Base-by-base conservation (phyloP, 2,113 vertebrate genomes). In the Phyllostomus hastatus region DNA sequence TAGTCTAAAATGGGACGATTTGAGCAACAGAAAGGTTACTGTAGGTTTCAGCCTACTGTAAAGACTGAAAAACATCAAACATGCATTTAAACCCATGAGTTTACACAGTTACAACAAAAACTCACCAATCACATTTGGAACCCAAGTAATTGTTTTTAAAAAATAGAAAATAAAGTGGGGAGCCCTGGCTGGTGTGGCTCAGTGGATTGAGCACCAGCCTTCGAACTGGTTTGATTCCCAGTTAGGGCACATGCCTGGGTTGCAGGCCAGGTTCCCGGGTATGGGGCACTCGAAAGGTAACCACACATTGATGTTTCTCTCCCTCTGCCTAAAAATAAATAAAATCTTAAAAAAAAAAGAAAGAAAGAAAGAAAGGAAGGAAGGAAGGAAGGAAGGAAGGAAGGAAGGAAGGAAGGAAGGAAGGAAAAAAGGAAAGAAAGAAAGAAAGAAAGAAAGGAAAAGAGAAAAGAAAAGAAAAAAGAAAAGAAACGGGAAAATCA, bases 101-200 rank as follows among this genome's bases (percentile, higher is more conserved):
- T 83, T 31, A 46, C 26, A 73, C 8, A 28, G 75, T 87, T 94
- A 90, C 24, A 86, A 73, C n/a, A 57, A 78, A 93, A 87, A 46
- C 14, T 66, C 64, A 86, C 67, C 72, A 86, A 50, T 22, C 22
- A 43, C 12, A 92, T 82, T 31, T 87, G 24, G n/a, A 92, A 85
- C 94, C 67, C 48, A 94, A 78, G 46, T 57, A 78, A 93, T 92
- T 88, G 79, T 88, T 90, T 41, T 95, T 95, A 66, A 92, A 96
- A 92, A 75, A 8, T 7, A 24, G 19, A 95, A 96, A 69, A 81
- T 38, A 75, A 88, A 48, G 33, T 28, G 57, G 4, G 57, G 22
- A 59, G 22, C 22, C 22, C 57, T 59, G 57, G 57, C 22, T 24
- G 57, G 57, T 59, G 7, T 59, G 57, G 57, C 54, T 59, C 57